Conservation (phyloP, 1,140 invertebrate genomes). For the Macrobrachium rosenbergii region DNA sequence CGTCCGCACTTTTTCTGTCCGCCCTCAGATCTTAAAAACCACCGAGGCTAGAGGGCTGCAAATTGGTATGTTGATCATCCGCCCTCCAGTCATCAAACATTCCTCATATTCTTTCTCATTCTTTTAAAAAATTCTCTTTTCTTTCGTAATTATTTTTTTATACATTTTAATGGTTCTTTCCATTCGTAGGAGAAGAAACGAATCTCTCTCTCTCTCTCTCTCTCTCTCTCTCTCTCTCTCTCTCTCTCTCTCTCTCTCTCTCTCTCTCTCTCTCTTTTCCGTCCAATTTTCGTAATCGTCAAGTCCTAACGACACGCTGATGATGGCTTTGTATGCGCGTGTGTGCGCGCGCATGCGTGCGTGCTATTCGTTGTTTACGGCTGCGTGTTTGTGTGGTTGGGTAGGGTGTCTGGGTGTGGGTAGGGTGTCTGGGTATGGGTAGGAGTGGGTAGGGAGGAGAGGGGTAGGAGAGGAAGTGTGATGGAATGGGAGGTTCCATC, state of each 20-base stretch:
- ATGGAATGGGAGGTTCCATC: neutral
- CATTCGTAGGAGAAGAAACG: too few relatives aligned
- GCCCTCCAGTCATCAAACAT: too few relatives aligned
- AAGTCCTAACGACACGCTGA: neutral
- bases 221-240: neutral
- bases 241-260: neutral
- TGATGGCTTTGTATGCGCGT: neutral
- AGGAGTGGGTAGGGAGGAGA: conserved; percentile 2
- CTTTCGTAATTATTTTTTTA: neutral
- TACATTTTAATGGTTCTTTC: neutral
- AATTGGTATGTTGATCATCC: too few relatives aligned
- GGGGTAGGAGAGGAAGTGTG: conserved; percentile 1
- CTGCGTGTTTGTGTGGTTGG: neutral
- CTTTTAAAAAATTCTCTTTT: neutral
- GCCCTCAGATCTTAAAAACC: too few relatives aligned
- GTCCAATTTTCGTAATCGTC: neutral
- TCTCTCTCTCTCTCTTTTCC: neutral
- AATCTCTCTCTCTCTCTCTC: too few relatives aligned
- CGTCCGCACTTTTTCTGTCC: too few relatives aligned
- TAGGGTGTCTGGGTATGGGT: neutral
- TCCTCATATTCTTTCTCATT: neutral
- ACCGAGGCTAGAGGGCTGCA: too few relatives aligned
- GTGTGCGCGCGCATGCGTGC: neutral
- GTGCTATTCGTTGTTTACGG: neutral
- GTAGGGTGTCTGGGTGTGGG: neutral